Conservation (phyloP, 2,888 invertebrate genomes). For the Acholoe squamosa region DNA sequence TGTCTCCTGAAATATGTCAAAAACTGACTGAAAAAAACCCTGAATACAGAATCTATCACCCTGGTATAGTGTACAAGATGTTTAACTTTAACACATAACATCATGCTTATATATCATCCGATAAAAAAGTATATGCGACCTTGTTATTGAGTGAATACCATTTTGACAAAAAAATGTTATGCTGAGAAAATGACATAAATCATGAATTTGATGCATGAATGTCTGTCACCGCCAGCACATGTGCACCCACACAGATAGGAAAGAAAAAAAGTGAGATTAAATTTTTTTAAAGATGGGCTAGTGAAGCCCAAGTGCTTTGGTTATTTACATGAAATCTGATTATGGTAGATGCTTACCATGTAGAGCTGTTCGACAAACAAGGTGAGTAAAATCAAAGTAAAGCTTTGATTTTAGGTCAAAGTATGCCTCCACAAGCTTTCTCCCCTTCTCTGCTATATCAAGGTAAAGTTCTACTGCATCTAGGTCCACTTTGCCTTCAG, state of each 20-base stretch:
- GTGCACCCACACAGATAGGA: no score
- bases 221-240: no score
- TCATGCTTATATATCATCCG: background rate
- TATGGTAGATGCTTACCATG: constrained; percentile 83
- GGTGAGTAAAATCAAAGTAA: constrained; percentile 84
- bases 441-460: constrained; percentile 84
- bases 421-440: constrained; percentile 82
- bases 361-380: constrained; percentile 85
- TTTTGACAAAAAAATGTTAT: background rate
- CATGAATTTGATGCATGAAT: no score
- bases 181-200: background rate
- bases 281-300: no score
- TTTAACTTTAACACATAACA: background rate
- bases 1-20: constrained; percentile 62
- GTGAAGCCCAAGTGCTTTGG: no score
- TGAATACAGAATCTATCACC: background rate
- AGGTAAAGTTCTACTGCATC: constrained; percentile 83
- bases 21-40: no score
- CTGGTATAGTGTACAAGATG: background rate
- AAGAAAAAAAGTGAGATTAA: no score
- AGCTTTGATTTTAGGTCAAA: constrained; percentile 82
- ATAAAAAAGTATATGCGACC: background rate
- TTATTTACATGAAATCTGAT: no score
- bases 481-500: constrained; percentile 65
- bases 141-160: constrained; percentile 13